Evolutionary conservation across 2,888 invertebrate genomes (phyloP).

Genomic region (Harpalus rubripes): DNA sequence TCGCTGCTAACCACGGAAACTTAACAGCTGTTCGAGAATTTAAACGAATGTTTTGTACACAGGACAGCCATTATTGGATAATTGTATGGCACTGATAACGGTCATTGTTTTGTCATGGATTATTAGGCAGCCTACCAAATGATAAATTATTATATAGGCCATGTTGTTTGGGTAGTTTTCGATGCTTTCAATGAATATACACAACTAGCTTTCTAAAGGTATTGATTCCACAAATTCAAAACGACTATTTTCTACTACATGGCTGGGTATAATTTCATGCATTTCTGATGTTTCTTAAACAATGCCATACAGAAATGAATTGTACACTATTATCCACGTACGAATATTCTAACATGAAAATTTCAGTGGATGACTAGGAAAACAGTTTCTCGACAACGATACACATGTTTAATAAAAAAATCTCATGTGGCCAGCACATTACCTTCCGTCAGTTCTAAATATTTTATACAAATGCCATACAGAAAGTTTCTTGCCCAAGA

Average conservation of each 20-base stretch:
- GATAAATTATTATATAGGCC: conserved; percentile 49
- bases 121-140: conserved; percentile 25
- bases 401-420: too few relatives aligned
- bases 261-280: conserved; percentile 7
- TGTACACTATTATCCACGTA: background rate
- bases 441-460: too few relatives aligned
- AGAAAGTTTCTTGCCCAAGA: too few relatives aligned
- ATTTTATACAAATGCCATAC: too few relatives aligned
- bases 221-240: conserved; percentile 31
- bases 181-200: background rate
- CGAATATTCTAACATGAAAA: background rate
- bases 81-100: conserved; percentile 54
- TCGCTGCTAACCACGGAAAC: conserved; percentile 36
- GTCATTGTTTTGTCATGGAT: conserved; percentile 51
- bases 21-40: conserved; percentile 54
- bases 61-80: conserved; percentile 56
- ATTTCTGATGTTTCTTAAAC: background rate
- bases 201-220: background rate
- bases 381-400: background rate
- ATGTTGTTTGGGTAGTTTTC: conserved; percentile 8
- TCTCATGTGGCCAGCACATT: too few relatives aligned
- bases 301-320: background rate
- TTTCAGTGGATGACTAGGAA: background rate
- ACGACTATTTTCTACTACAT: conserved; percentile 9
- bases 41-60: conserved; percentile 48